A percentile compares a stretch with the other conserved stretches of the same genome.
These are phyloP conservation scores for Agrilus biguttatus DNA, from an alignment of 2,888 invertebrate species.

Conservation along the genomic window DNA sequence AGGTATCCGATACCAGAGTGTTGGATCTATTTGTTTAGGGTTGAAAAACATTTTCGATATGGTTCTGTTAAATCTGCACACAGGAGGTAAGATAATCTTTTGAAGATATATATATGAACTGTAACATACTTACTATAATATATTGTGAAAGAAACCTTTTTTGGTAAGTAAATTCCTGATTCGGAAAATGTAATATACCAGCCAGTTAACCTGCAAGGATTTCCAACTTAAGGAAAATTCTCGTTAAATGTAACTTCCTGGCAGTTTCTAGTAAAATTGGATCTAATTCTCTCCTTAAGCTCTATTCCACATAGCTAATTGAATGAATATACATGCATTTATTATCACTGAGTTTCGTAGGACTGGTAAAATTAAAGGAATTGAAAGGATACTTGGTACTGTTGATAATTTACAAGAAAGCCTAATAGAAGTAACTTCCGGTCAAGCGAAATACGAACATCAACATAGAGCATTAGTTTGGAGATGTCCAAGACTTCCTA, in stretches of 20 bases:
- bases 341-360: conserved; percentile 23
- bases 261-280: too few species aligned
- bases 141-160: too few species aligned
- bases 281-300: too few species aligned
- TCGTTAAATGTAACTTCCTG: too few species aligned
- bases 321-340: too few species aligned
- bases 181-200: neutral
- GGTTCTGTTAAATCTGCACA: conserved; percentile 94
- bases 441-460: conserved; percentile 97
- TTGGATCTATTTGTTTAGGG: conserved; percentile 98
- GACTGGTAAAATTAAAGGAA: conserved; percentile 84
- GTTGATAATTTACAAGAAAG: conserved; percentile 84
- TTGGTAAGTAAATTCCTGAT: too few species aligned
- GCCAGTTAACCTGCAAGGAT: too few species aligned
- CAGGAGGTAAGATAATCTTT: conserved; percentile 32
- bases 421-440: conserved; percentile 89
- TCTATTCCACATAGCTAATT: too few species aligned
- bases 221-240: too few species aligned
- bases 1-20: conserved; percentile 96
- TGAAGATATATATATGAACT: too few species aligned
- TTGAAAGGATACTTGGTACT: conserved; percentile 81
- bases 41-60: conserved; percentile 95
- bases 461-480: conserved; percentile 95
- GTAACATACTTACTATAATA: too few species aligned
- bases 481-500: conserved; percentile 94